Evolutionary conservation across 2,888 invertebrate species (phyloP), one percentile per base, ranked within the genome.

Genomic region (Limnephilus marmoratus): DNA sequence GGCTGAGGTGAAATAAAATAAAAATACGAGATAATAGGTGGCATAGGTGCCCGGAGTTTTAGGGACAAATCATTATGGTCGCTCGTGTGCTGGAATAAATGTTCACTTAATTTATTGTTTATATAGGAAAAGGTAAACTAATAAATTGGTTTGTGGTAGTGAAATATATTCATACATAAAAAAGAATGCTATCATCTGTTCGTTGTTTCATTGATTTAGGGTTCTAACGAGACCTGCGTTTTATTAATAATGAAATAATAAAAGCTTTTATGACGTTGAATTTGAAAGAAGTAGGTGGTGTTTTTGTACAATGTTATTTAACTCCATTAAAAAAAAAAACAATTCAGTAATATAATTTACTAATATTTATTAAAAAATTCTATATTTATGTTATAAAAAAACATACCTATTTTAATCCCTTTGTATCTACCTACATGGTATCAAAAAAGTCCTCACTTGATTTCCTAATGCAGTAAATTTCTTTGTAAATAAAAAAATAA

Each of bases 21-120:
- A 83, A 41, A 34, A 90, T 81, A 49, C 41, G 83, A 90, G 41
- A 41, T 49, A 86, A 86, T 86, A 31, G 15, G n/a, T 24, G 31
- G 90, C 41, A 34, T 41, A 13, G n/a, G 49, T 82, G 82, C 82
- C 90, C 49, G 83, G 82, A 81, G 90, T 24, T 82, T 68, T 68
- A 68, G 9, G 68, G 68, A 68, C 68, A 68, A 89, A 41, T 89
- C 89, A 89, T 45, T 45, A 49, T 68, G 68, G 68, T 68, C 68
- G 24, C 68, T n/a, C 68, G 68, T 68, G 24, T 68, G 68, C 68
- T 68, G 80, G 49, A 68, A 89, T 89, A 89, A 80, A 89, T 68
- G 68, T 68, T 68, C 68, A 68, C 68, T n/a, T 68, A 68, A 68
- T 68, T 68, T 68, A 68, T 68, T 68, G 68, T 68, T 68, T 68